Evolutionary conservation across 1,140 invertebrate genomes (phyloP).

Genomic region (Drosophila obscura): DNA sequence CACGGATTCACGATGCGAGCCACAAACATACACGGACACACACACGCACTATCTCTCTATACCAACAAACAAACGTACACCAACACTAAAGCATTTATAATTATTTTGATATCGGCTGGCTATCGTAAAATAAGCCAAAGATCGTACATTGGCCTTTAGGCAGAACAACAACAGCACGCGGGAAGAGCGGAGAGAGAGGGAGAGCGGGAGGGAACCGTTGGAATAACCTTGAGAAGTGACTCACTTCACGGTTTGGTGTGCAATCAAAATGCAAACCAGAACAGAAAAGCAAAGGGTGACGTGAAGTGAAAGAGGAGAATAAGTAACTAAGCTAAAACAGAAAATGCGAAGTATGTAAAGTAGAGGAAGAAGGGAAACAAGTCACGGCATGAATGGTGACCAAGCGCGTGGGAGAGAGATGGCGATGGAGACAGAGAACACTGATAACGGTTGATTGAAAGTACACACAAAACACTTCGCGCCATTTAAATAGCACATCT

Average conservation of each 20-base stretch:
- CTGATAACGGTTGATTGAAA: no score
- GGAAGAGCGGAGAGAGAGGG: constrained; percentile 3
- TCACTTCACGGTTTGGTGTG: constrained; percentile 33
- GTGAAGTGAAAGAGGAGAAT: constrained; percentile 8
- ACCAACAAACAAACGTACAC: not conserved
- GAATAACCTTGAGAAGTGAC: constrained; percentile 57
- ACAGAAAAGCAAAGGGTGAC: constrained; percentile 13
- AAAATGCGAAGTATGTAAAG: not conserved
- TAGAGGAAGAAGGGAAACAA: not conserved
- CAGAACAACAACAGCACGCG: constrained; percentile 13
- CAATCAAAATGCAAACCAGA: constrained; percentile 43
- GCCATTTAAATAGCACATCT: no score
- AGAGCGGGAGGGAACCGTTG: constrained; percentile 27
- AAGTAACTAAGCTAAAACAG: constrained; percentile 2
- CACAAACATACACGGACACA: not conserved
- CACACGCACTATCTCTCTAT: constrained; percentile 10
- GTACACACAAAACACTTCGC: no score
- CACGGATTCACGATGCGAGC: not conserved
- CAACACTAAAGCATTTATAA: not conserved
- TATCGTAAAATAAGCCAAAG: constrained; percentile 36
- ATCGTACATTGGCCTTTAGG: constrained; percentile 57
- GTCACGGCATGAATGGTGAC: constrained; percentile 6
- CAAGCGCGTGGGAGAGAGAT: no score
- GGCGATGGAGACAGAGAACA: no score
- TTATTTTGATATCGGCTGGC: constrained; percentile 33